Evolutionary conservation across 1,140 invertebrate genomes (phyloP).

Genomic region (Telenomus remus): DNA sequence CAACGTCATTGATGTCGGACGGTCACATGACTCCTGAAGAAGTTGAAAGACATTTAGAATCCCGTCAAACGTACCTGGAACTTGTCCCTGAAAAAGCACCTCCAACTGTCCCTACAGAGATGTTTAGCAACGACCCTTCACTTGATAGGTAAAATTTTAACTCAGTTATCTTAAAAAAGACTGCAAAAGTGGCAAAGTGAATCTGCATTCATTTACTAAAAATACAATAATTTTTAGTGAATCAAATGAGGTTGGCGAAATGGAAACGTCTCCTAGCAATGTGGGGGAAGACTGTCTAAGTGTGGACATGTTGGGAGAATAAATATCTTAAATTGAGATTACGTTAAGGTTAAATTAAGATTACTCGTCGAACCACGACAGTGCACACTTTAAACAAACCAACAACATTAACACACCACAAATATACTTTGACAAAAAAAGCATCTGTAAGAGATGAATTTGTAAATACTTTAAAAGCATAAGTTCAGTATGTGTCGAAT

Average conservation of each 20-base stretch:
- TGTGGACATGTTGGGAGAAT: constrained; percentile 78
- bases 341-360: constrained; percentile 7
- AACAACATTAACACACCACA: constrained; percentile 28
- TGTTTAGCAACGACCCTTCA: constrained; percentile 94
- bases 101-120: constrained; percentile 91
- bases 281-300: constrained; percentile 82
- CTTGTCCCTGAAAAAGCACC: constrained; percentile 89
- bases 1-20: constrained; percentile 78
- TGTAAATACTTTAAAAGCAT: constrained; percentile 45
- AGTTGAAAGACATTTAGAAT: constrained; percentile 91
- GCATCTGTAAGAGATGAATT: constrained; percentile 18
- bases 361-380: constrained; percentile 36
- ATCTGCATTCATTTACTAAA: no score
- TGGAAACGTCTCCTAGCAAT: constrained; percentile 86
- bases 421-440: constrained; percentile 23
- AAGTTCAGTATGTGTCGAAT: constrained; percentile 21
- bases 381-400: constrained; percentile 18
- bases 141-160: constrained; percentile 81
- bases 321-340: constrained; percentile 53
- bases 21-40: constrained; percentile 94
- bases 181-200: background rate
- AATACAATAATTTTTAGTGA: constrained; percentile 78
- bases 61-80: constrained; percentile 87
- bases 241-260: constrained; percentile 84
- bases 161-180: constrained; percentile 9